These are phyloP conservation scores for Ectropis crepuscularia DNA, from an alignment of 2,888 invertebrate species.

Conservation along the genomic window DNA sequence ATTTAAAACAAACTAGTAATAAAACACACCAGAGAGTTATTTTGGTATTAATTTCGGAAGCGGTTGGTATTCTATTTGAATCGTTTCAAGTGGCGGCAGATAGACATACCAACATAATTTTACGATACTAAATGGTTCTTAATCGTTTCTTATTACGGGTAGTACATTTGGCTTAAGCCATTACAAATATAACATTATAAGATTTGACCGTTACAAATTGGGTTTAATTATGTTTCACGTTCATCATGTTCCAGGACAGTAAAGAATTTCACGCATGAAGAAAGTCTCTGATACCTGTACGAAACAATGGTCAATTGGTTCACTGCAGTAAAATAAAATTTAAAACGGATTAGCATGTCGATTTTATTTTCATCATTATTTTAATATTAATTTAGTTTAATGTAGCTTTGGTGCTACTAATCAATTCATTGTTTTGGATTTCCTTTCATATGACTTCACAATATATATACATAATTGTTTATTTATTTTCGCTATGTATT, in stretches of 20 bases:
- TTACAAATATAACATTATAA: constrained; percentile 22
- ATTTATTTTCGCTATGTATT: too few species aligned
- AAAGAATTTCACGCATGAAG: constrained; percentile 20
- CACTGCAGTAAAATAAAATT: constrained; percentile 12
- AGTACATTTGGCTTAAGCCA: constrained; percentile 9
- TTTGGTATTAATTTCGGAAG: background rate
- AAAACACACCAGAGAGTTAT: constrained; percentile 10
- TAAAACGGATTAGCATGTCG: too few species aligned
- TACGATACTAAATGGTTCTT: background rate
- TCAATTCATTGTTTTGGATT: too few species aligned
- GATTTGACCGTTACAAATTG: constrained; percentile 27
- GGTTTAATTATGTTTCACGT: constrained; percentile 16
- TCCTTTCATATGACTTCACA: too few species aligned
- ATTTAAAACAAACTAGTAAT: background rate
- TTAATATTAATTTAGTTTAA: too few species aligned
- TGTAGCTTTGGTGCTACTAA: too few species aligned
- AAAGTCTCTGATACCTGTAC: constrained; percentile 6
- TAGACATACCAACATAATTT: too few species aligned
- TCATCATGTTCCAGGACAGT: constrained; percentile 15
- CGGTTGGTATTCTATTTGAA: constrained; percentile 10
- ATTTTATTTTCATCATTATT: too few species aligned
- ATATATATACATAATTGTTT: too few species aligned
- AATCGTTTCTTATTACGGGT: constrained; percentile 6
- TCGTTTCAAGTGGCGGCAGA: constrained; percentile 5
- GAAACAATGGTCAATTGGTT: constrained; percentile 3